Base-by-base conservation (phyloP, 92 coral and sea anemone species). In the Paramuricea clavata region DNA sequence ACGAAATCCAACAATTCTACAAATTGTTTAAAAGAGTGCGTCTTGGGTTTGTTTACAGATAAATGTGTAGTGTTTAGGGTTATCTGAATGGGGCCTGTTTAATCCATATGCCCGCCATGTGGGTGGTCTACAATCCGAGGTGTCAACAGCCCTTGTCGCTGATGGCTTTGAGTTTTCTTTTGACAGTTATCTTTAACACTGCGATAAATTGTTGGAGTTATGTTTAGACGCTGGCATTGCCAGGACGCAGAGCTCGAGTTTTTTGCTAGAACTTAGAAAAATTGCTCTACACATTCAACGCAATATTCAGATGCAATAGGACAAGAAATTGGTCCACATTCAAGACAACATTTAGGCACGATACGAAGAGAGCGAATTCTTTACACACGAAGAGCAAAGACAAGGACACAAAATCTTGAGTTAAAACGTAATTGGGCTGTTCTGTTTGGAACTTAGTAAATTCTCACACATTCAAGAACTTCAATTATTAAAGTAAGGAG, bases 131-230 rank as follows among this genome's bases (percentile, higher is more conserved):
- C 57, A 79, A 78, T 79, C 10, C 56, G 5, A 61, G 84, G 73
- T 79, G 84, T 79, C 84, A 79, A 79, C 84, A 79, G 73, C 74
- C 65, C 54, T 79, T 39, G 54, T 33, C 72, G 50, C 35, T 79
- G 84, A 79, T 42, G 84, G 36, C 84, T 25, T 61, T 39, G 83
- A 67, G 71, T 79, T 59, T 54, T 25, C 32, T 9, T 79, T 79
- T 79, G 84, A 79, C 84, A 79, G 84, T 59, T 59, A 79, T 34
- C 84, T 60, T 76, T 76, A 76, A 76, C 69, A 36, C 82, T 76
- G 82, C 39, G 44, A 76, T 60, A 76, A 76, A 76, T 76, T 76
- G 82, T 42, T 76, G 28, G 68, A 76, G 82, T 28, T 31, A 41
- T 76, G 68, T 76, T 76, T 76, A 17, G 25, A 26, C 12, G 23